Evolutionary conservation across 2,797 vertebrate species (phyloP), one percentile per base, ranked within the genome.

Genomic region (Danio albolineatus): DNA sequence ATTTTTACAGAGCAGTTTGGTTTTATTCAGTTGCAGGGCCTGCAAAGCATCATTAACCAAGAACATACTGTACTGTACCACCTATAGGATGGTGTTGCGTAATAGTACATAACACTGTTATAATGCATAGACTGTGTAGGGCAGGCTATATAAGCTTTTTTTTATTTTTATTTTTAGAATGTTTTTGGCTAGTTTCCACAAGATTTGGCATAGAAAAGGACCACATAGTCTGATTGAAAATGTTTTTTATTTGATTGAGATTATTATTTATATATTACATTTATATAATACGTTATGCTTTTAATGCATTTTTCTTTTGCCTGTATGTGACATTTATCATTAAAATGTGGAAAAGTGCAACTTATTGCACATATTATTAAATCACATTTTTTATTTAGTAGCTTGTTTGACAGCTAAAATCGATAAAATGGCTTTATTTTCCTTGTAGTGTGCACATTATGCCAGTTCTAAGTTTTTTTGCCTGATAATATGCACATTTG

Each of bases 121-220:
- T 28, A 28, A 28, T 3, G 28, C 28, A 28, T 28, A 28, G 28
- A 28, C 28, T 28, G 28, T 28, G 28, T 28, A 28, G 28, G 28
- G 28, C n/a, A n/a, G n/a, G n/a, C n/a, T n/a, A 28, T 28, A 28
- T 28, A 28, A n/a, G n/a, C n/a, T n/a, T n/a, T n/a, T n/a, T n/a
- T n/a, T 39, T 70, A 70, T n/a, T n/a, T n/a, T n/a, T n/a, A n/a
- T n/a, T 39, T 70, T 70, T n/a, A 70, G 21, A 51, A 51, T 14
- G 4, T 9, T n/a, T 67, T 67, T 36, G 13, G 46, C 2, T 28
- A 17, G 9, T 69, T 38, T 51, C 36, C 21, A 67, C 8, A 13
- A 36, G 44, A 1, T 66, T 10, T 64, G n/a, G 16, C 44, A 1
- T 3, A 62, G 10, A 65, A 21, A 12, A 65, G 28, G 4, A 41